These are phyloP conservation scores for Hypomecis atomaria DNA, from an alignment of 2,888 invertebrate species.

Conservation along the genomic window DNA sequence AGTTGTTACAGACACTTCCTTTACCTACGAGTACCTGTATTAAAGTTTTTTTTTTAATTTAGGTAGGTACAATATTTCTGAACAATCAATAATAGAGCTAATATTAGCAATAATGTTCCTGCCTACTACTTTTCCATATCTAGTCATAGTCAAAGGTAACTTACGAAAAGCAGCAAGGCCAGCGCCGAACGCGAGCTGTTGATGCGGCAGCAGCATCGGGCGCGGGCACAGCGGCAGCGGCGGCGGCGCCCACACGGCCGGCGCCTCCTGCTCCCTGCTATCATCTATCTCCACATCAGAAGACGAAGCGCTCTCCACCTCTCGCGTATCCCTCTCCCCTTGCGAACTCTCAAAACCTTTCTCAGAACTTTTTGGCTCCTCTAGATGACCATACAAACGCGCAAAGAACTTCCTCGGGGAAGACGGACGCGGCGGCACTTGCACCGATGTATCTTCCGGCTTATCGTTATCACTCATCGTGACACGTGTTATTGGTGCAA, in stretches of 20 bases:
- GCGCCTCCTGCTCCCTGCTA: slow-evolving; percentile 38
- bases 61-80: too few relatives aligned
- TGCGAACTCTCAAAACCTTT: slow-evolving; percentile 36
- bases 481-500: slow-evolving; percentile 58
- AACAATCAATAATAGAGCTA: too few relatives aligned
- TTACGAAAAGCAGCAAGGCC: slow-evolving; percentile 85
- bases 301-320: slow-evolving; percentile 71
- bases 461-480: slow-evolving; percentile 36
- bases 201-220: slow-evolving; percentile 74
- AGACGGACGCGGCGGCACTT: slow-evolving; percentile 85
- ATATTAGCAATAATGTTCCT: too few relatives aligned
- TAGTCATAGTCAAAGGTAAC: slow-evolving; percentile 48
- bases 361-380: slow-evolving; percentile 59
- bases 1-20: too few relatives aligned
- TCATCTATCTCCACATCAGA: slow-evolving; percentile 75
- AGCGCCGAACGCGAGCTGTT: slow-evolving; percentile 85
- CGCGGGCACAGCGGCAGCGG: slow-evolving; percentile 75
- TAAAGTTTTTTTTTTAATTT: too few relatives aligned
- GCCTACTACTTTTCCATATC: not conserved
- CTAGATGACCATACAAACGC: slow-evolving; percentile 91
- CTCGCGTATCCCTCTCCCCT: slow-evolving; percentile 49
- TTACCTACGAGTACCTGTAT: too few relatives aligned
- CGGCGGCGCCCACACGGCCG: slow-evolving; percentile 65
- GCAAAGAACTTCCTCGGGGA: slow-evolving; percentile 93
- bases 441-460: slow-evolving; percentile 54